Evolutionary conservation across 2,888 invertebrate species (phyloP).

Genomic region (Heliconius sara): DNA sequence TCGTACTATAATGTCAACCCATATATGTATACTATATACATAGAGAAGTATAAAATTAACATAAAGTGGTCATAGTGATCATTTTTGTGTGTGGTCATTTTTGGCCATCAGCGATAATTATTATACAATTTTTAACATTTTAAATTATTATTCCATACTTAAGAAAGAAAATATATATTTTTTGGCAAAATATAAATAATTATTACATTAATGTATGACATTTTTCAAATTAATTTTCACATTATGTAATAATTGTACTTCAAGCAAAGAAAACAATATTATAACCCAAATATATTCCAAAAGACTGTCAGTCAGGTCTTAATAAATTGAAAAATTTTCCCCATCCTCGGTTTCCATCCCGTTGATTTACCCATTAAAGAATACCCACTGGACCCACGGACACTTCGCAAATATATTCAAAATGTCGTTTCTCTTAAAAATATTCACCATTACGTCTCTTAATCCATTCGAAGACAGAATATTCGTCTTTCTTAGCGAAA

Average conservation of each 20-base stretch:
- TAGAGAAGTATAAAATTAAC: too few species aligned
- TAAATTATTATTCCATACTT: too few species aligned
- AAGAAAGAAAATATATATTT: too few species aligned
- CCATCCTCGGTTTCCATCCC: constrained; percentile 34
- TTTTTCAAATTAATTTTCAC: too few species aligned
- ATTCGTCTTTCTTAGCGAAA: constrained; percentile 72
- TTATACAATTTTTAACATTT: too few species aligned
- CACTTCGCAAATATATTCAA: constrained; percentile 47
- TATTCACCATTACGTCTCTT: constrained; percentile 51
- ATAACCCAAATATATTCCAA: neutral
- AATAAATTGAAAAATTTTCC: constrained; percentile 23
- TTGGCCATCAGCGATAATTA: too few species aligned
- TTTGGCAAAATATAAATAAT: too few species aligned
- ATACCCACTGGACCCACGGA: constrained; percentile 43
- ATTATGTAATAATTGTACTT: neutral
- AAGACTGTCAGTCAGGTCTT: constrained; percentile 12
- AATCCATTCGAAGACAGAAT: constrained; percentile 65
- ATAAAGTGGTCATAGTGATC: too few species aligned
- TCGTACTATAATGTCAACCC: too few species aligned
- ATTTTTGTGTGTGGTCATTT: too few species aligned
- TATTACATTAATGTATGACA: too few species aligned
- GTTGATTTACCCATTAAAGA: constrained; percentile 35
- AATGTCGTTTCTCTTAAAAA: constrained; percentile 58
- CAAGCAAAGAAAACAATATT: neutral
- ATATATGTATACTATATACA: too few species aligned